Conservation (phyloP, 1,140 invertebrate species). For the Scaptomyza hsui region DNA sequence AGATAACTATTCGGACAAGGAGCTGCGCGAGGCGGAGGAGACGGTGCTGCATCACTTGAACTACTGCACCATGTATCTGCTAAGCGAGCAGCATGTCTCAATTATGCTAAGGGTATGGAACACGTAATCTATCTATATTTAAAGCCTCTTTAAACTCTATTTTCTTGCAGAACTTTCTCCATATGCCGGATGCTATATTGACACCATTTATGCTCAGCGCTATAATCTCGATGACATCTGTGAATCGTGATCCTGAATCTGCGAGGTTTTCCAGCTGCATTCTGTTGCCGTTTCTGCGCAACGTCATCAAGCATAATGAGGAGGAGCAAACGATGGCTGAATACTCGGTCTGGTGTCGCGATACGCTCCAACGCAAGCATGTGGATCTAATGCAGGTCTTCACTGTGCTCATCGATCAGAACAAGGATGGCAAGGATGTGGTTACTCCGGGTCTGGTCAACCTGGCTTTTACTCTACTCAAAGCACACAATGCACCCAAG, state of each 20-base stretch:
- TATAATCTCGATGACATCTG: constrained; percentile 72
- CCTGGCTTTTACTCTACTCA: constrained; percentile 70
- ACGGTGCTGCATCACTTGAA: constrained; percentile 80
- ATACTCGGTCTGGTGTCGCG: constrained; percentile 78
- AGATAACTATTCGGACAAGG: constrained; percentile 82
- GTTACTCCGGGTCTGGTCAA: constrained; percentile 76
- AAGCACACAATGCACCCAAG: constrained; percentile 57
- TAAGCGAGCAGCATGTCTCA: constrained; percentile 68
- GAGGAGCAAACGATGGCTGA: constrained; percentile 64
- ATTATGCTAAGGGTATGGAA: constrained; percentile 63
- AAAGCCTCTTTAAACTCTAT: not conserved
- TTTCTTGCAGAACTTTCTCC: constrained; percentile 60
- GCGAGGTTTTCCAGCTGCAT: constrained; percentile 57
- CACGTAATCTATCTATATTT: not conserved
- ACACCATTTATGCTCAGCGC: constrained; percentile 80
- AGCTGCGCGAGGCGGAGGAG: constrained; percentile 77
- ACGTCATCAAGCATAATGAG: constrained; percentile 74
- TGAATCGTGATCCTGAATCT: constrained; percentile 77
- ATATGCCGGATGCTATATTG: constrained; percentile 73
- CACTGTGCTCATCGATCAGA: constrained; percentile 76
- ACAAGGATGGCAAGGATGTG: constrained; percentile 80
- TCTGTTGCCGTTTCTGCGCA: constrained; percentile 72
- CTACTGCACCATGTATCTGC: constrained; percentile 77
- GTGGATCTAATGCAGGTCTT: constrained; percentile 76
- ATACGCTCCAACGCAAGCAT: constrained; percentile 70